Conservation (phyloP, 2,888 invertebrate species). For the Habroteleia sp. region DNA sequence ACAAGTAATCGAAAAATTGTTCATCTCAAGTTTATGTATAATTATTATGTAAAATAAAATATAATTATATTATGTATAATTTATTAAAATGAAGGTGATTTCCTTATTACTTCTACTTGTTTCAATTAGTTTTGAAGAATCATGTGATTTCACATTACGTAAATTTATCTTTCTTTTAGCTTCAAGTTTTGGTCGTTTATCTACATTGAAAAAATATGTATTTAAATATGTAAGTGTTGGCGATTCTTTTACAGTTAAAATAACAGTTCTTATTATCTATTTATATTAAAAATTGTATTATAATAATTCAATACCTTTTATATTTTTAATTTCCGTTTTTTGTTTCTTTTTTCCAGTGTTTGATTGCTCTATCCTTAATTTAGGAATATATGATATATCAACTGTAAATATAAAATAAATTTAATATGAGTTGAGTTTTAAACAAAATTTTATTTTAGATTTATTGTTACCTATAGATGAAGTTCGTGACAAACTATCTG, state of each 20-base stretch:
- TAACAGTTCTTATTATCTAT: too few species aligned
- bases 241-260: too few species aligned
- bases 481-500: slow-evolving; percentile 69
- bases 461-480: slow-evolving; percentile 71
- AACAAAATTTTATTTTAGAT: not conserved
- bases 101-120: slow-evolving; percentile 69
- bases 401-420: not conserved
- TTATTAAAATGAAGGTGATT: too few species aligned
- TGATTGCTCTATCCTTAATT: not conserved
- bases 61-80: too few species aligned
- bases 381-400: not conserved
- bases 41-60: not conserved
- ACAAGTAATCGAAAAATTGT: not conserved
- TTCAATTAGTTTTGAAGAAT: slow-evolving; percentile 58
- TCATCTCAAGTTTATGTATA: too few species aligned
- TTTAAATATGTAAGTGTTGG: too few species aligned
- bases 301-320: not conserved
- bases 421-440: not conserved
- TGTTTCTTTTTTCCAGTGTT: slow-evolving; percentile 6
- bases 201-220: not conserved
- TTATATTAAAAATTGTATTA: not conserved
- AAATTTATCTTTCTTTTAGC: slow-evolving; percentile 68
- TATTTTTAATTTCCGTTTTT: slow-evolving; percentile 6
- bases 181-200: slow-evolving; percentile 62
- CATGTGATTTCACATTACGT: slow-evolving; percentile 65